These are phyloP conservation scores for Cebuella pygmaea DNA, from an alignment of 2,797 vertebrate species.

Conservation along the genomic window DNA sequence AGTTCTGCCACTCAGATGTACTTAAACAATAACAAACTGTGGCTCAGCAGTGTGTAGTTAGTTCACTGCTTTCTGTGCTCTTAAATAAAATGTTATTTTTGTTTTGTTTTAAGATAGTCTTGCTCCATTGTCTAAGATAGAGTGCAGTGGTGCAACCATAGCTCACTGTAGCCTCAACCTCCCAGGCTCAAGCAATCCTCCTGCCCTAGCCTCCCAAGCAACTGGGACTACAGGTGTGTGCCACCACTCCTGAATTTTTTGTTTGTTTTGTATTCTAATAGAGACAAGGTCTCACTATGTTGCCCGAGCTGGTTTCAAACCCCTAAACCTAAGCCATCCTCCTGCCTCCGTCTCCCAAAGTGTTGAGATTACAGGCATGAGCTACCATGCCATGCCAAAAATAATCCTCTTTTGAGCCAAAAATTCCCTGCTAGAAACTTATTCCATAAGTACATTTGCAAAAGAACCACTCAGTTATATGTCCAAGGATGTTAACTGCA, in stretches of 20 bases:
- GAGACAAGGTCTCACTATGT: not conserved
- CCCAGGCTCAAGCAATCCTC: not conserved
- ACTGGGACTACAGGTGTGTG: not conserved
- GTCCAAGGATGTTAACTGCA: not conserved
- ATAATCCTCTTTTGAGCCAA: not conserved
- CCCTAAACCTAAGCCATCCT: not conserved
- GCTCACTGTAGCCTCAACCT: not conserved
- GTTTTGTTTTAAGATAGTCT: not conserved
- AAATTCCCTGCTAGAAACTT: not conserved
- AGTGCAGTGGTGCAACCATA: not conserved
- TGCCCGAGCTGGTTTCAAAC: not conserved
- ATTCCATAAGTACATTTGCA: not conserved
- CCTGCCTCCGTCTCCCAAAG: not conserved
- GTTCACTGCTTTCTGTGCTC: not conserved
- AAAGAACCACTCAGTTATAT: not conserved
- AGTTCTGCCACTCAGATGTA: constrained; percentile 21
- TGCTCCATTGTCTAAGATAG: not conserved
- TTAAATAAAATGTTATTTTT: not conserved
- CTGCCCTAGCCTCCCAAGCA: not conserved
- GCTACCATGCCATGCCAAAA: not conserved
- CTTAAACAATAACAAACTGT: not conserved
- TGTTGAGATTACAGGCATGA: not conserved
- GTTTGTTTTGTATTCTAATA: not conserved
- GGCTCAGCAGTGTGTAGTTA: not conserved
- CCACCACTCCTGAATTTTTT: not conserved